Percentiles rank a stretch among this genome's conserved stretches.
Conservation (phyloP, 2,797 vertebrate species). For the Cyclura pinguis region DNA sequence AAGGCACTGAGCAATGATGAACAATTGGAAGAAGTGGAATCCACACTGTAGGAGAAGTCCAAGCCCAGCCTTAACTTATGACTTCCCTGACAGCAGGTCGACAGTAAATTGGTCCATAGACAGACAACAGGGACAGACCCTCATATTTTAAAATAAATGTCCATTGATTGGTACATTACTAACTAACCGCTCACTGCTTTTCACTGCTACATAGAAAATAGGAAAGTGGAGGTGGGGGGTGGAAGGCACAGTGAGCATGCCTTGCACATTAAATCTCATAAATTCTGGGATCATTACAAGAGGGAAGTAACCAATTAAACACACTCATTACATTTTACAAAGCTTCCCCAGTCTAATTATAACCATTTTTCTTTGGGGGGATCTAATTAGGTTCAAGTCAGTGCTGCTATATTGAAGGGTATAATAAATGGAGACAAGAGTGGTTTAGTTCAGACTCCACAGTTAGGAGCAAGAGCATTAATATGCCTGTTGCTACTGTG, state of each 20-base stretch:
- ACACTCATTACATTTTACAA: slow-evolving; percentile 49
- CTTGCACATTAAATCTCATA: slow-evolving; percentile 39
- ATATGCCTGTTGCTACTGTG: slow-evolving; percentile 55
- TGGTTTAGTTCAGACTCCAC: slow-evolving; percentile 33
- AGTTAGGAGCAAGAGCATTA: slow-evolving; percentile 55
- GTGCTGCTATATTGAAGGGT: slow-evolving; percentile 33
- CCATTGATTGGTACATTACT: neutral
- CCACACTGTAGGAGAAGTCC: neutral
- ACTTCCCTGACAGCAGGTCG: neutral
- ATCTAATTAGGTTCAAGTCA: slow-evolving; percentile 65
- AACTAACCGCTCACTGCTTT: neutral
- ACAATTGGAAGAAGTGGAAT: neutral
- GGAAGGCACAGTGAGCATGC: neutral
- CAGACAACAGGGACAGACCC: too few relatives aligned
- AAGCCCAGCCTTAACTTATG: neutral
- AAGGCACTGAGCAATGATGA: neutral
- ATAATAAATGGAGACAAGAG: slow-evolving; percentile 53
- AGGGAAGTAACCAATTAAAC: slow-evolving; percentile 63
- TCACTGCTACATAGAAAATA: neutral
- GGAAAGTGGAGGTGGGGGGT: neutral
- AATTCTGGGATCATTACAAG: slow-evolving; percentile 51
- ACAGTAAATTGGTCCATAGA: neutral
- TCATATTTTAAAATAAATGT: slow-evolving; percentile 1
- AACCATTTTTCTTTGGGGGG: slow-evolving; percentile 61
- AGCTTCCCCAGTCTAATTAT: slow-evolving; percentile 66